Evolutionary conservation across 2,888 invertebrate genomes (phyloP).

Genomic region (Orchestes rusci): DNA sequence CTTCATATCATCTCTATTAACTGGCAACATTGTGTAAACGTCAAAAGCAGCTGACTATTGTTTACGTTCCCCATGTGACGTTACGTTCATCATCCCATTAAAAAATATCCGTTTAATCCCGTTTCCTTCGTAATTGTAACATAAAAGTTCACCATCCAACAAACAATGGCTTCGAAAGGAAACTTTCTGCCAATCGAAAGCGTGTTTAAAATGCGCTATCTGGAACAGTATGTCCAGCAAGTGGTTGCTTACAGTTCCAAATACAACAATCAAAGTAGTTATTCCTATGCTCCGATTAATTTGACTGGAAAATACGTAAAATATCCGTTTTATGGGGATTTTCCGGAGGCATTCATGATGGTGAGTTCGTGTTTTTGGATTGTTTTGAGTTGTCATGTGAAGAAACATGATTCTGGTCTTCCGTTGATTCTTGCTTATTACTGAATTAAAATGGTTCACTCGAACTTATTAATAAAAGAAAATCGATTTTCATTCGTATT

Average conservation of each 20-base stretch:
- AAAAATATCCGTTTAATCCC: not conserved
- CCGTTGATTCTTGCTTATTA: too few species aligned
- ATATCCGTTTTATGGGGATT: conserved; percentile 87
- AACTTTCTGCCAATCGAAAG: conserved; percentile 25
- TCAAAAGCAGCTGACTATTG: not conserved
- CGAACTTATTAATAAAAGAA: too few species aligned
- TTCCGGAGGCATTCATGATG: conserved; percentile 84
- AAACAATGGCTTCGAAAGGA: not conserved
- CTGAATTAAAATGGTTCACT: too few species aligned
- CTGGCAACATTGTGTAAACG: too few species aligned
- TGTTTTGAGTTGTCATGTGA: not conserved
- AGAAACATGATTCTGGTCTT: too few species aligned
- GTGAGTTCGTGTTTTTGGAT: conserved; percentile 47
- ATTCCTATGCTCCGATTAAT: conserved; percentile 83
- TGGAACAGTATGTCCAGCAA: conserved; percentile 72
- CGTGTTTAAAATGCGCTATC: conserved; percentile 38
- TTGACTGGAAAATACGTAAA: conserved; percentile 76
- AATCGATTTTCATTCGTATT: too few species aligned
- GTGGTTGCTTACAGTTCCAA: conserved; percentile 82
- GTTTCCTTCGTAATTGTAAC: not conserved
- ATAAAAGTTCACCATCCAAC: not conserved
- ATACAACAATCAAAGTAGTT: conserved; percentile 81
- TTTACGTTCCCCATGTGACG: too few species aligned
- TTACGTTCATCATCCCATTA: too few species aligned
- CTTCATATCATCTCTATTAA: too few species aligned